Evolutionary conservation across 1,140 invertebrate species (phyloP), one percentile per base, ranked within the genome.

Genomic region (Brachionus rubens): DNA sequence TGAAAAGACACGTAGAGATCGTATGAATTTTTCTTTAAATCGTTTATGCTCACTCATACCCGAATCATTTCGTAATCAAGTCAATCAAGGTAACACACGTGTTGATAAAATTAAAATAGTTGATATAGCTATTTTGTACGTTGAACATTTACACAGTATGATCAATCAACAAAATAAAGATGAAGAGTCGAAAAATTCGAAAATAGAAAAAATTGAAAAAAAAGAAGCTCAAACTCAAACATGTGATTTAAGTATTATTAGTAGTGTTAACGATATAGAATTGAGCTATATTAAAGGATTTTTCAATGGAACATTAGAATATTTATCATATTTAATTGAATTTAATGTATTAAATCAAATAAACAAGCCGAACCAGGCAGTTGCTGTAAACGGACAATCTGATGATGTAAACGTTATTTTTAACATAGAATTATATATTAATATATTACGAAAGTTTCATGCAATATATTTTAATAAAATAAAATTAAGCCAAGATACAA

Each of bases 41-140:
- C 2, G 50, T 5, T 16, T 72, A 24, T 36, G 46, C 26, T 72
- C 68, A 50, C 33, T 72, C 2, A 48, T 72, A 40, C 68, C 68
- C 21, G 68, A 72, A 19, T 36, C n/a, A 24, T 72, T 72, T 41
- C 68, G 50, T 16, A 50, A 50, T 24, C 46, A 72, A 14, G 68
- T 72, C 6, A 72, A 72, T 14, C 68, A 72, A 41, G 68, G 46
- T 21, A 50, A 72, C 19, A 72, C 28, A 1, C 43, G 68, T 50
- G 68, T 72, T 2, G 68, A 72, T 48, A 72, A 72, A 48, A 72
- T 72, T 33, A 72, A 72, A 33, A 72, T 54, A 40, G 68, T 72
- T 7, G 68, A 72, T 46, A 50, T 72, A 10, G 68, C 68, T 24
- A 72, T 72, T 50, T 28, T 54, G 21, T 72, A 72, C 24, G 50